Conservation (phyloP, 2,888 invertebrate genomes). For the Troglohyphantes excavatus region DNA sequence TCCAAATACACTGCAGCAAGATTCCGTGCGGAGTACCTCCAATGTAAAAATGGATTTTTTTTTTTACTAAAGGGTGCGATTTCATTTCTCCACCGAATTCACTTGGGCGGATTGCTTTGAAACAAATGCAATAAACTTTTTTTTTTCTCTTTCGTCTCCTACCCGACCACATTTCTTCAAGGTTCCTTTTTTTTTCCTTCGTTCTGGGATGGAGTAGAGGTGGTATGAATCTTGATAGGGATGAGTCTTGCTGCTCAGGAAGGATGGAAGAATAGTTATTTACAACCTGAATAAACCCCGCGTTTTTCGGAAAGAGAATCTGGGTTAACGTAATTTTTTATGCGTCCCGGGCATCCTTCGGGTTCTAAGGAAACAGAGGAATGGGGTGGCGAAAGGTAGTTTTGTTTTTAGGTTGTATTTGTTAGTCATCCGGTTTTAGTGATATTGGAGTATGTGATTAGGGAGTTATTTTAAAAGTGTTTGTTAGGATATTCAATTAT, state of each 20-base stretch:
- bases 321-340: constrained; percentile 14
- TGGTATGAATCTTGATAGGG: constrained; percentile 56
- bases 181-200: neutral
- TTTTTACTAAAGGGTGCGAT: constrained; percentile 20
- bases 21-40: constrained; percentile 38
- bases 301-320: neutral
- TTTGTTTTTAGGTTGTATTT: no score
- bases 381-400: no score
- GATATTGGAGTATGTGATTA: no score
- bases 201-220: neutral
- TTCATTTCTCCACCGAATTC: constrained; percentile 47
- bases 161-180: neutral
- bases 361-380: no score
- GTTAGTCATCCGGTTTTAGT: no score
- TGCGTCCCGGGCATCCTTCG: neutral
- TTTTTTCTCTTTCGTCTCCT: neutral
- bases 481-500: no score
- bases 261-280: constrained; percentile 22
- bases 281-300: constrained; percentile 23
- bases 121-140: constrained; percentile 44
- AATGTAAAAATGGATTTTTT: constrained; percentile 13
- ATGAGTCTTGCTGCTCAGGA: neutral
- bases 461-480: no score
- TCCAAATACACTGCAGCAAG: neutral
- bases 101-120: constrained; percentile 43